These are phyloP conservation scores for Oreotrochilus melanogaster DNA, from an alignment of 2,113 vertebrate genomes.

Conservation along the genomic window DNA sequence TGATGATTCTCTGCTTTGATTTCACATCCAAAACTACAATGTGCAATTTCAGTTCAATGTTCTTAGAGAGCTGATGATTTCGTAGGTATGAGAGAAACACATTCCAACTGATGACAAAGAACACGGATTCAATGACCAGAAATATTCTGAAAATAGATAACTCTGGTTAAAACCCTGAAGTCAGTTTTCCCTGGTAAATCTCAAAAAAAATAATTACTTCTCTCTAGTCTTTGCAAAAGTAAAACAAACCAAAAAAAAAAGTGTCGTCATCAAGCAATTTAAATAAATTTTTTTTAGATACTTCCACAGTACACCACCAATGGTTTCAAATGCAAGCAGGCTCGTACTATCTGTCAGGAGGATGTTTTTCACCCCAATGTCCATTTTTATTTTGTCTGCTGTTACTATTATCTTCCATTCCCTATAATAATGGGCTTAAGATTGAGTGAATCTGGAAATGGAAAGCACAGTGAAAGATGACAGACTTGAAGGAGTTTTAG, in stretches of 20 bases:
- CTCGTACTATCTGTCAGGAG: background rate
- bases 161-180: background rate
- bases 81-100: background rate
- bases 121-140: background rate
- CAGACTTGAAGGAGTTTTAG: conserved; percentile 63
- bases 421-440: conserved; percentile 69
- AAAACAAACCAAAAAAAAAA: background rate
- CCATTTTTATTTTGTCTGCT: conserved; percentile 30
- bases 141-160: background rate
- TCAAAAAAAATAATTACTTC: background rate
- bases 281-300: conserved; percentile 10
- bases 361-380: background rate
- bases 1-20: background rate
- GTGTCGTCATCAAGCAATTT: background rate
- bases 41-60: background rate
- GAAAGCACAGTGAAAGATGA: conserved; percentile 67
- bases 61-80: background rate
- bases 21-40: background rate
- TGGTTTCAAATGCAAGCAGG: background rate
- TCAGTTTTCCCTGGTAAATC: background rate
- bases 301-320: background rate
- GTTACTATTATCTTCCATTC: conserved; percentile 54
- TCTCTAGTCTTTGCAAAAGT: background rate
- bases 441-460: conserved; percentile 71
- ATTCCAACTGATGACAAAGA: background rate